Conservation (phyloP, 2,113 vertebrate genomes). For the Condylura cristata region DNA sequence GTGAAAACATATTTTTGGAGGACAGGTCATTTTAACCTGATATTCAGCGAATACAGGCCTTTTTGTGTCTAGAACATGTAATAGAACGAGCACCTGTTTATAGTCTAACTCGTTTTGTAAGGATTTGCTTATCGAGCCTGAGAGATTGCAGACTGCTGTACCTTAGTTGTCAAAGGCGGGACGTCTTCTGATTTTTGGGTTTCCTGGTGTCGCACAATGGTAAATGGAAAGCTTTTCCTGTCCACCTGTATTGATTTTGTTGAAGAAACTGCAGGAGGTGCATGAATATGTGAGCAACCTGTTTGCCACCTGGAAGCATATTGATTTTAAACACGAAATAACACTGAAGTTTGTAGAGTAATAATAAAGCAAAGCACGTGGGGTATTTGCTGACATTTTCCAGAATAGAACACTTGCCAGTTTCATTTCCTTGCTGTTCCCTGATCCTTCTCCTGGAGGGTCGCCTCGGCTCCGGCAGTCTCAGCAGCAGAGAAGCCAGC, state of each 20-base stretch:
- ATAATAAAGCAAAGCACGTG: background rate
- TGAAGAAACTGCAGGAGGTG: conserved; percentile 77
- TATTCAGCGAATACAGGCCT: background rate
- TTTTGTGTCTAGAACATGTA: background rate
- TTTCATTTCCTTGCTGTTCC: background rate
- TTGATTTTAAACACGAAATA: background rate
- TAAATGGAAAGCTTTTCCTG: conserved; percentile 62
- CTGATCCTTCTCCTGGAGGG: background rate
- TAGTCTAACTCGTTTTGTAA: background rate
- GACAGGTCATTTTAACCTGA: background rate
- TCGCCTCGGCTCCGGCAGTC: background rate
- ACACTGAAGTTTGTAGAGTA: background rate
- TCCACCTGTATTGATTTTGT: conserved; percentile 83
- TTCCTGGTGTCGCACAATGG: conserved; percentile 59
- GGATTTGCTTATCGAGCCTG: background rate
- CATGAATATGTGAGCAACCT: background rate
- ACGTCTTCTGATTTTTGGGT: conserved; percentile 62
- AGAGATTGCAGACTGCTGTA: conserved; percentile 60
- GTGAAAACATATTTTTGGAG: background rate
- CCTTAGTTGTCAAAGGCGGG: conserved; percentile 63
- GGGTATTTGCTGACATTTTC: background rate
- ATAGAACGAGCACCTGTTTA: background rate
- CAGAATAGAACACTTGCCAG: background rate
- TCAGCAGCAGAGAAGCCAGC: background rate
- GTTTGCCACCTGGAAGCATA: conserved; percentile 28